Conservation (phyloP, 1,140 invertebrate genomes). For the Drosophila mauritiana region DNA sequence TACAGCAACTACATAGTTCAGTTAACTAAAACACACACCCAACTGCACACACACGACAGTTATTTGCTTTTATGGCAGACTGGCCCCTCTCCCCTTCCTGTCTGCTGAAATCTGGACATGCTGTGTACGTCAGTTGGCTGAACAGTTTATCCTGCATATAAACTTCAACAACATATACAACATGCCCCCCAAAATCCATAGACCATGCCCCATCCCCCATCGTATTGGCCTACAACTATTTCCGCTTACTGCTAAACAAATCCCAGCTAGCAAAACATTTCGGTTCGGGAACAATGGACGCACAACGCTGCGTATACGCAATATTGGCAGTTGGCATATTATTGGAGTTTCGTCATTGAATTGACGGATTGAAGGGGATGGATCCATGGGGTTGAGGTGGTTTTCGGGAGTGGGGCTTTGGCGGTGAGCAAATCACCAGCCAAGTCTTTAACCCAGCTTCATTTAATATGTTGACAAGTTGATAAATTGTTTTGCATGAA, state of each 20-base stretch:
- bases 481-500: slow-evolving; percentile 75
- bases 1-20: slow-evolving; percentile 55
- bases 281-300: slow-evolving; percentile 51
- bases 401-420: neutral
- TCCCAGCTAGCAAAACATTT: slow-evolving; percentile 70
- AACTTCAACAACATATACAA: slow-evolving; percentile 72
- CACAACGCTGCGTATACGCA: slow-evolving; percentile 69
- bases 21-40: slow-evolving; percentile 46
- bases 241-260: slow-evolving; percentile 79
- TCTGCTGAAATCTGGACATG: slow-evolving; percentile 52
- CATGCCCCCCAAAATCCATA: slow-evolving; percentile 15
- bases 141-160: slow-evolving; percentile 78
- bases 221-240: slow-evolving; percentile 70
- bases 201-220: neutral
- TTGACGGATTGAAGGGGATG: slow-evolving; percentile 48
- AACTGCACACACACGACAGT: slow-evolving; percentile 53
- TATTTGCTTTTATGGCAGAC: slow-evolving; percentile 80
- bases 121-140: slow-evolving; percentile 72
- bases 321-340: slow-evolving; percentile 77
- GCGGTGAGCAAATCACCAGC: slow-evolving; percentile 18
- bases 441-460: slow-evolving; percentile 72
- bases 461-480: slow-evolving; percentile 83
- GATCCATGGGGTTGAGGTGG: slow-evolving; percentile 3
- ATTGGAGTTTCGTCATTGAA: slow-evolving; percentile 54
- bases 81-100: slow-evolving; percentile 23